phyloP scores from a whole-genome alignment of 2,888 invertebrate genomes.

The Atrina japonica region DNA sequence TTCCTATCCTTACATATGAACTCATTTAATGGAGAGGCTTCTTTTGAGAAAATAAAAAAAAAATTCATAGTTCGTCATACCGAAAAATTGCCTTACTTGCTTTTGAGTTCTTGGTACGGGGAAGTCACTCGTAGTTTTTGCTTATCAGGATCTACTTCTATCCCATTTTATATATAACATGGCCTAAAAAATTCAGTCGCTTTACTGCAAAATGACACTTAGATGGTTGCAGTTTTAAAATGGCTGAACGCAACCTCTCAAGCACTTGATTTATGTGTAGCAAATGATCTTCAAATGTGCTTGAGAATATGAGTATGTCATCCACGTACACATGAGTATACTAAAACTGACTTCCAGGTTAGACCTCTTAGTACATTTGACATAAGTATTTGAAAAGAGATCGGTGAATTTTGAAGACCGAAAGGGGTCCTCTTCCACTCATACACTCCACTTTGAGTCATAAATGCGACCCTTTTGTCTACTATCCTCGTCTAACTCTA shows the following conservation, averaged over 20 bases:
- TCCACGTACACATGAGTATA: slow-evolving; percentile 58
- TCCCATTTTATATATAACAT: slow-evolving; percentile 40
- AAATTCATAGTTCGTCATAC: slow-evolving; percentile 50
- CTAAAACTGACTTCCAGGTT: slow-evolving; percentile 55
- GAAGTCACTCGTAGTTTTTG: slow-evolving; percentile 29
- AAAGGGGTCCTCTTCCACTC: slow-evolving; percentile 43
- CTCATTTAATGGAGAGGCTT: slow-evolving; percentile 50
- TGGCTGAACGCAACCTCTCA: slow-evolving; percentile 21
- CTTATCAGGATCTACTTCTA: slow-evolving; percentile 40
- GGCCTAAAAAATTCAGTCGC: slow-evolving; percentile 24
- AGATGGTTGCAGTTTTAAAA: slow-evolving; percentile 27
- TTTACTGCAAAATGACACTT: slow-evolving; percentile 39
- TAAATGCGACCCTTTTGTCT: slow-evolving; percentile 54
- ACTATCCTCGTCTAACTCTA: slow-evolving; percentile 40
- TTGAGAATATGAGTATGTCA: slow-evolving; percentile 50
- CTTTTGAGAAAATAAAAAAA: slow-evolving; percentile 43
- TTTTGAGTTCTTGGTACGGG: slow-evolving; percentile 38
- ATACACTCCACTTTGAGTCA: slow-evolving; percentile 49
- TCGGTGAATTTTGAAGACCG: slow-evolving; percentile 49
- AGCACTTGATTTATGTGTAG: slow-evolving; percentile 39
- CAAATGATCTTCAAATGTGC: slow-evolving; percentile 54
- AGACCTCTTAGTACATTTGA: slow-evolving; percentile 50
- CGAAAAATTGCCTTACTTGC: slow-evolving; percentile 44
- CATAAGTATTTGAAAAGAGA: slow-evolving; percentile 50
- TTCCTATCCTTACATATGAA: slow-evolving; percentile 37